Evolutionary conservation across 92 coral and sea anemone genomes (phyloP), one percentile per base, ranked within the genome.

Genomic region (Muricea muricata): DNA sequence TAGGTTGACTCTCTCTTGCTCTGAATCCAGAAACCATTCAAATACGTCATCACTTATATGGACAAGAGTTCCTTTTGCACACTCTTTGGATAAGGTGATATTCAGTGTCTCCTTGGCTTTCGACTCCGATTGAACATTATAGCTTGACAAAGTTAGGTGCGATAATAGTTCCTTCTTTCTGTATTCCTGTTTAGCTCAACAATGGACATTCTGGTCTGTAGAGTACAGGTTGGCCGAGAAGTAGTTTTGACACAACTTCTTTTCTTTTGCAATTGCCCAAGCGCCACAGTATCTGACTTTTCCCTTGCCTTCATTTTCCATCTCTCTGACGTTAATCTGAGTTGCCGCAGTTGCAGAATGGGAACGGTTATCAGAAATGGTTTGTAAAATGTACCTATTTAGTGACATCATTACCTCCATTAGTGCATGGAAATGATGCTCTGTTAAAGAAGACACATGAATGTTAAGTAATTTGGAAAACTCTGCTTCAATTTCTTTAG

Each of bases 271-370:
- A 24, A 86, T n/a, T 34, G 58, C 87, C 80, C 82, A 86, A 20
- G 87, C 90, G 11, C 90, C 90, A 81, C 86, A 80, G 73, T 80
- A 86, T 1, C 90, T 46, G 40, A 86, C 46, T 55, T 81, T 86
- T 14, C 83, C 90, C 23, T 69, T 42, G 20, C 87, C 65, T 11
- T 86, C 72, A 56, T 32, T 66, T 23, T 58, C 65, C 85, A 86
- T 63, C n/a, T n/a, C n/a, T n/a, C n/a, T n/a, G n/a, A n/a, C n/a
- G n/a, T n/a, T 54, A 17, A 7, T 23, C 20, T 54, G 61, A 54
- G n/a, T n/a, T 15, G 6, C 61, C 15, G 20, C 25, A 8, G 24
- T 54, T 8, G 61, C 15, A 54, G 61, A 54, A 17, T 21, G 11
- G 4, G 20, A 54, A 54, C 61, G 5, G 6, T 54, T 11, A 4